Evolutionary conservation across 2,113 vertebrate species (phyloP).

Genomic region (Epinephelus moara): DNA sequence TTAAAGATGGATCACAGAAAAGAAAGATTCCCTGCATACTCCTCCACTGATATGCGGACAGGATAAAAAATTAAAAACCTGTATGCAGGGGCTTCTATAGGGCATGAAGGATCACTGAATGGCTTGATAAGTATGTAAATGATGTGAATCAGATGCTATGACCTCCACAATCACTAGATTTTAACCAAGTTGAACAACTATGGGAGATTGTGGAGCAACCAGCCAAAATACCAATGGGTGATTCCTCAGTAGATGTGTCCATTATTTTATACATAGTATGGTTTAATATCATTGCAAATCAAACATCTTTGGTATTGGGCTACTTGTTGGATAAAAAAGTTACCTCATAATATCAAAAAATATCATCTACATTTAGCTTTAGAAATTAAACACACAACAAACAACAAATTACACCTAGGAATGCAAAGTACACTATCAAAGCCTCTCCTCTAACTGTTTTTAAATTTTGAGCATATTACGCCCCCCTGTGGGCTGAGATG

Average conservation of each 20-base stretch:
- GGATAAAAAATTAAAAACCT: no score
- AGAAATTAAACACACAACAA: background rate
- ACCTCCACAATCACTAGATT: background rate
- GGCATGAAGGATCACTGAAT: no score
- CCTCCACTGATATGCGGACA: no score
- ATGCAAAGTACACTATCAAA: background rate
- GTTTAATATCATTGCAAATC: background rate
- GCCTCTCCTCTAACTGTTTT: background rate
- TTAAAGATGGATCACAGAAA: background rate
- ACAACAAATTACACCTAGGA: background rate
- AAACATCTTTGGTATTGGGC: background rate
- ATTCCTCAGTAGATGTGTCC: no score
- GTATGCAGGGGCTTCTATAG: no score
- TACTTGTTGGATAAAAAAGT: background rate
- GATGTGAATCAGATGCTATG: no score
- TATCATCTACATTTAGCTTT: background rate
- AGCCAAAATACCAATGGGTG: no score
- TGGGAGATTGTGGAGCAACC: background rate
- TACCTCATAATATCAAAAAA: background rate
- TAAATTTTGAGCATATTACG: background rate
- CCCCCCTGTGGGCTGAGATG: conserved; percentile 48
- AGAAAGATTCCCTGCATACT: no score
- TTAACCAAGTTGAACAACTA: background rate
- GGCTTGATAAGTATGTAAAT: no score
- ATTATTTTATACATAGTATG: no score